Evolutionary conservation across 2,113 vertebrate species (phyloP).

Genomic region (human (Homo sapiens)): DNA sequence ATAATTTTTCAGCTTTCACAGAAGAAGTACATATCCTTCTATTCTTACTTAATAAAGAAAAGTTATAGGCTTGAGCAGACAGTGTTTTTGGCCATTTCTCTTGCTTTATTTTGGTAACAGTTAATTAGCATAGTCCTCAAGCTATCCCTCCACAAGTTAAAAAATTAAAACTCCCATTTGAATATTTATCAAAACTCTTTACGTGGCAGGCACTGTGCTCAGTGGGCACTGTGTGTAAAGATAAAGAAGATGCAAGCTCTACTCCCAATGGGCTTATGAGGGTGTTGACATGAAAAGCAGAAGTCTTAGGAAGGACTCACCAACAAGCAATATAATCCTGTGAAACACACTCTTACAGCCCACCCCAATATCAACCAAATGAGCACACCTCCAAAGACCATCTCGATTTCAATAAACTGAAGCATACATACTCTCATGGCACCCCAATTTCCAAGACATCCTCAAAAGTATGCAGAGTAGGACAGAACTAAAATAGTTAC

Average conservation of each 20-base stretch:
- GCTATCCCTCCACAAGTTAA: background rate
- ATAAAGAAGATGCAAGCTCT: background rate
- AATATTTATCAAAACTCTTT: background rate
- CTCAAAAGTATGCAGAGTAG: background rate
- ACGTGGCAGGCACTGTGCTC: background rate
- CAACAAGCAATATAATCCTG: background rate
- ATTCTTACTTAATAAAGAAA: background rate
- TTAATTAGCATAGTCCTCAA: background rate
- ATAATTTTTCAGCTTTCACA: background rate
- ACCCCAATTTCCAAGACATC: background rate
- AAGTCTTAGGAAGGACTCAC: background rate
- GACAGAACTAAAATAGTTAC: background rate
- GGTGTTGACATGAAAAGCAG: background rate
- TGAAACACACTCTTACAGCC: background rate
- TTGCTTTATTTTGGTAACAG: constrained; percentile 39
- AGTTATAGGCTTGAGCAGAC: background rate
- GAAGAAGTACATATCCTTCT: background rate
- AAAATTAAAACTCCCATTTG: background rate
- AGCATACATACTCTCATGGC: background rate
- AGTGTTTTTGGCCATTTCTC: background rate
- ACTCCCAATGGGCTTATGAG: background rate
- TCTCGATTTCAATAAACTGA: background rate
- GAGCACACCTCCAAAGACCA: background rate
- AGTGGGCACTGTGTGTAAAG: background rate
- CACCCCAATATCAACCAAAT: background rate